A percentile compares a stretch with the other conserved stretches of the same genome.
These are phyloP conservation scores for Drosophila orosa DNA, from an alignment of 1,140 invertebrate genomes.

Conservation along the genomic window DNA sequence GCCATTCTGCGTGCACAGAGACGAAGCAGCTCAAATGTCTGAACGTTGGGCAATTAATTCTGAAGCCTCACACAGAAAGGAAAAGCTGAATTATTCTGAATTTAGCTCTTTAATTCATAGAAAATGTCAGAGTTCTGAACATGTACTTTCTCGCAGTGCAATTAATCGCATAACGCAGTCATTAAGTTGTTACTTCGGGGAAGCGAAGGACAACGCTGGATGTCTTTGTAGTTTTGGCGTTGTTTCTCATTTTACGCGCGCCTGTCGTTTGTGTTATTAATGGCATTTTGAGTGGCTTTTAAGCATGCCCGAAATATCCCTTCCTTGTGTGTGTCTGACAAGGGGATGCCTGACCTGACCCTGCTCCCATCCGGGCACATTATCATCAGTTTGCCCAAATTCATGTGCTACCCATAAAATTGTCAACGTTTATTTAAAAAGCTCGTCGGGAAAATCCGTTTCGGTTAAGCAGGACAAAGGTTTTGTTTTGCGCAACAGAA, in stretches of 20 bases:
- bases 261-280: constrained; percentile 48
- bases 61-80: constrained; percentile 1
- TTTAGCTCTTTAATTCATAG: no score
- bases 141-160: constrained; percentile 2
- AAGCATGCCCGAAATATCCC: constrained; percentile 25
- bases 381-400: constrained; percentile 42
- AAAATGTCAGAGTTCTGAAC: neutral
- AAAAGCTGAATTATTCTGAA: neutral
- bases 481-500: constrained; percentile 2
- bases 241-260: constrained; percentile 41
- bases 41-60: constrained; percentile 43
- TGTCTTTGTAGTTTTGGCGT: constrained; percentile 34
- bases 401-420: constrained; percentile 52
- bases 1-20: constrained; percentile 45
- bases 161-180: constrained; percentile 16
- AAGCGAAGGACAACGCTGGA: constrained; percentile 13
- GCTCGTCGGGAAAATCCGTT: constrained; percentile 37
- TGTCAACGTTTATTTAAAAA: constrained; percentile 54
- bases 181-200: constrained; percentile 18
- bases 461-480: constrained; percentile 12
- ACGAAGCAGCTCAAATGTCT: constrained; percentile 24
- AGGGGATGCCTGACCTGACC: constrained; percentile 2
- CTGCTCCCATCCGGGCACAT: constrained; percentile 18
- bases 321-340: constrained; percentile 18
- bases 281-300: constrained; percentile 61